phyloP scores from a whole-genome alignment of 2,797 vertebrate species.

The Loriculus beryllinus region DNA sequence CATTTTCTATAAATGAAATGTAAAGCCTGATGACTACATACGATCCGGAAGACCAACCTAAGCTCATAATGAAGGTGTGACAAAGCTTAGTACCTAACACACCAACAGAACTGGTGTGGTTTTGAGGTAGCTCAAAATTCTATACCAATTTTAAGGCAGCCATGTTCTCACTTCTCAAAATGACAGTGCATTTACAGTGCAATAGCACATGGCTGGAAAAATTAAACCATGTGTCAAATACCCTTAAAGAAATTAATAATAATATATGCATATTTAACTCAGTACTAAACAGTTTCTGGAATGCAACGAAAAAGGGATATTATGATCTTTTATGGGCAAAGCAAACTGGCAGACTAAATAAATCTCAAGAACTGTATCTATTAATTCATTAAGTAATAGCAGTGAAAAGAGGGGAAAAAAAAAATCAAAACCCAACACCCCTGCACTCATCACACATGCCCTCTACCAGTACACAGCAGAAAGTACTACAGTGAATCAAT shows the following conservation, averaged over 20 bases:
- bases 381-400: not conserved
- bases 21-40: constrained; percentile 75
- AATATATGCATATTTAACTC: not conserved
- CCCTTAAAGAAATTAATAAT: not conserved
- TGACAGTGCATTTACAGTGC: not conserved
- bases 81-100: constrained; percentile 1
- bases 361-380: not conserved
- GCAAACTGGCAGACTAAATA: not conserved
- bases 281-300: not conserved
- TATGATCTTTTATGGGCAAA: not conserved
- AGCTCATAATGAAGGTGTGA: constrained; percentile 48
- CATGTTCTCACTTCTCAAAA: not conserved
- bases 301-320: not conserved
- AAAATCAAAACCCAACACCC: not conserved
- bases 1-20: constrained; percentile 77
- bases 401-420: not conserved
- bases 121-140: not conserved
- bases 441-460: not conserved
- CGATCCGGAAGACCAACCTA: constrained; percentile 58
- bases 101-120: not conserved
- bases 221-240: not conserved
- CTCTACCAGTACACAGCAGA: not conserved
- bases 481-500: not conserved
- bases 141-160: not conserved
- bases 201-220: not conserved